A percentile compares a stretch with the other conserved stretches of the same genome.
These are phyloP conservation scores for Salvator merianae DNA, from an alignment of 2,113 vertebrate species.

Conservation along the genomic window DNA sequence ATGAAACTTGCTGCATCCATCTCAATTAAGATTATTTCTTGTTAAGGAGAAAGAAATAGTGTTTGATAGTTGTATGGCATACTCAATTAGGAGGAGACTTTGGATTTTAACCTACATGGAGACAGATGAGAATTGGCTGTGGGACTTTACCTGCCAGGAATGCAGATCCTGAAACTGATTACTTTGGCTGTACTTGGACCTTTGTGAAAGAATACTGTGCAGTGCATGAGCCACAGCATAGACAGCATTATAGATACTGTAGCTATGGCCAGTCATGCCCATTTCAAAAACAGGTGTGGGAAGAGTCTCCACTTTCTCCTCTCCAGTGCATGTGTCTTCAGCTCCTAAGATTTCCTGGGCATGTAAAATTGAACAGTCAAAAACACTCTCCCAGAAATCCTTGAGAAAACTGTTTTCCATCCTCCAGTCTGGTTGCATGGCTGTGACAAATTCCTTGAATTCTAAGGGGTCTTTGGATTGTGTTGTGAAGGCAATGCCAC, in stretches of 20 bases:
- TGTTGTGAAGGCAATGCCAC: not conserved
- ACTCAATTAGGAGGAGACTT: no score
- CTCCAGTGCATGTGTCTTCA: not conserved
- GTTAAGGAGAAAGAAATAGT: no score
- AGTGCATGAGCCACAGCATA: not conserved
- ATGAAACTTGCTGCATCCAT: no score
- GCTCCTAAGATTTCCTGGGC: accelerated
- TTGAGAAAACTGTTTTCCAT: not conserved
- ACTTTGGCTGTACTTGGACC: not conserved
- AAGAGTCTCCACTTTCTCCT: not conserved
- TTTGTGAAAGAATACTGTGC: not conserved
- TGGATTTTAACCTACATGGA: no score
- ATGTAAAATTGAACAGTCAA: not conserved
- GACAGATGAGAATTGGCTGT: no score
- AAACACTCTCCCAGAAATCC: not conserved
- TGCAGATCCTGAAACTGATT: no score
- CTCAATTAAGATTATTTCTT: no score
- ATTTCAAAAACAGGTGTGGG: not conserved
- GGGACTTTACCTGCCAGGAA: no score
- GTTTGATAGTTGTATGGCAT: no score
- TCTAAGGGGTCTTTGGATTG: not conserved
- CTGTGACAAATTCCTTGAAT: not conserved
- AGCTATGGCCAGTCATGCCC: not conserved
- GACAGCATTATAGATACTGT: not conserved
- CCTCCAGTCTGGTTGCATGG: no score